phyloP scores from a whole-genome alignment of 2,113 vertebrate genomes.

The Cebus imitator region DNA sequence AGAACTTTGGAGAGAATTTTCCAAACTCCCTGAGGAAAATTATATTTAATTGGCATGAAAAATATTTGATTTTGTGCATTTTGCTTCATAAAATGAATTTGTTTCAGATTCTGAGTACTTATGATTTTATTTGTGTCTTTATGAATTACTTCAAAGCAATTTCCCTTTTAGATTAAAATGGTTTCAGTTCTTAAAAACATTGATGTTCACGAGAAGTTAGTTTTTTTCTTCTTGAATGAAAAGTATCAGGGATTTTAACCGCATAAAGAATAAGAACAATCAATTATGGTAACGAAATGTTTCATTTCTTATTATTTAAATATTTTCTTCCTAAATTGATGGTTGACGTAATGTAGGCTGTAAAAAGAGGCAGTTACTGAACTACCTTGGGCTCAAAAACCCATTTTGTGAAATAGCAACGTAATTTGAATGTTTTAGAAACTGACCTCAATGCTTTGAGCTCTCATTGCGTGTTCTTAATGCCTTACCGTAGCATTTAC shows the following conservation, averaged over 20 bases:
- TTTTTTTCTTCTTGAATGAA: not conserved
- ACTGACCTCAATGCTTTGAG: not conserved
- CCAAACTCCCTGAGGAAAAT: conserved; percentile 47
- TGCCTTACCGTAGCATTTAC: not conserved
- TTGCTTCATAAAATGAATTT: conserved; percentile 52
- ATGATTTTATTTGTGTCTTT: conserved; percentile 42
- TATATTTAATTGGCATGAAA: conserved; percentile 52
- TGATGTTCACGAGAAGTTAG: not conserved
- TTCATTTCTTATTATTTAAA: conserved; percentile 24
- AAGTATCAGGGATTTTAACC: conserved; percentile 41
- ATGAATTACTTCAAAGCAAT: not conserved
- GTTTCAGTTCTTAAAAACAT: conserved; percentile 31
- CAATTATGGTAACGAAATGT: not conserved
- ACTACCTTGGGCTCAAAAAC: not conserved
- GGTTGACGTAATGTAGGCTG: not conserved
- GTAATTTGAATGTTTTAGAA: not conserved
- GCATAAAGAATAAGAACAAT: conserved; percentile 37
- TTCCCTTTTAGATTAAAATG: conserved; percentile 33
- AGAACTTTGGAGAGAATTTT: conserved; percentile 61
- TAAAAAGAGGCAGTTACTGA: not conserved
- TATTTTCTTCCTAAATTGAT: conserved; percentile 7
- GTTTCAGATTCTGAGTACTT: conserved; percentile 27
- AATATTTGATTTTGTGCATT: conserved; percentile 46
- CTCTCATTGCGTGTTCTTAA: not conserved
- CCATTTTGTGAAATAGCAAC: conserved; percentile 2